These are phyloP conservation scores for Notocelia uddmanniana DNA, from an alignment of 2,888 invertebrate genomes.

Conservation along the genomic window DNA sequence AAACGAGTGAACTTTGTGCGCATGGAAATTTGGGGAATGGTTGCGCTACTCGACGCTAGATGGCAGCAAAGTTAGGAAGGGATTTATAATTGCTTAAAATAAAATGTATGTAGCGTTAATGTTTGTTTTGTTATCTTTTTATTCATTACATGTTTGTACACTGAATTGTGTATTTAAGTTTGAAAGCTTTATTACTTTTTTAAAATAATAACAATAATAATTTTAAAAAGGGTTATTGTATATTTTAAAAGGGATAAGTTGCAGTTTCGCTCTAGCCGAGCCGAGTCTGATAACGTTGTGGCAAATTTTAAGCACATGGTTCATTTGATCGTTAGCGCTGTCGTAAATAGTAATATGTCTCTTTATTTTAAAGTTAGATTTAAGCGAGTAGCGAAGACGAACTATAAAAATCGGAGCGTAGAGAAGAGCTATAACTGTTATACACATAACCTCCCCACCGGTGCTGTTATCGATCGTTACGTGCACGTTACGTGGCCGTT, in stretches of 20 bases:
- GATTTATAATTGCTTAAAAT: constrained; percentile 2
- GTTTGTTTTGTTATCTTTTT: neutral
- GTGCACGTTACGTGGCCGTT: constrained; percentile 33
- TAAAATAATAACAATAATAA: too few species aligned
- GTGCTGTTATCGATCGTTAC: constrained; percentile 25
- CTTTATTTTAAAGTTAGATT: too few species aligned
- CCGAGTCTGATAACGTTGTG: too few species aligned
- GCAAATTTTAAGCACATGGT: too few species aligned
- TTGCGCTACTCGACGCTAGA: constrained; percentile 61
- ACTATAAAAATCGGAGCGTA: constrained; percentile 6
- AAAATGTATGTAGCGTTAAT: neutral
- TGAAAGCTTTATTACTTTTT: too few species aligned
- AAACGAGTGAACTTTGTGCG: constrained; percentile 41
- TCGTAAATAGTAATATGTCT: too few species aligned
- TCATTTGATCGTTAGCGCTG: too few species aligned
- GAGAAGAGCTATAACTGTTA: constrained; percentile 13
- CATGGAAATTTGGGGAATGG: constrained; percentile 42
- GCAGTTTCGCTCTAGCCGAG: too few species aligned
- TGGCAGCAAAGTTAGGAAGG: constrained; percentile 47
- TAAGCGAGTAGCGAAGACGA: neutral
- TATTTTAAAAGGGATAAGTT: too few species aligned
- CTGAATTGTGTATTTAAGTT: too few species aligned
- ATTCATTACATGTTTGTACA: neutral
- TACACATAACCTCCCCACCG: constrained; percentile 20
- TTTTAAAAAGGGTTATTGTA: too few species aligned